phyloP scores from a whole-genome alignment of 2,113 vertebrate species.

The Perognathus longimembris region DNA sequence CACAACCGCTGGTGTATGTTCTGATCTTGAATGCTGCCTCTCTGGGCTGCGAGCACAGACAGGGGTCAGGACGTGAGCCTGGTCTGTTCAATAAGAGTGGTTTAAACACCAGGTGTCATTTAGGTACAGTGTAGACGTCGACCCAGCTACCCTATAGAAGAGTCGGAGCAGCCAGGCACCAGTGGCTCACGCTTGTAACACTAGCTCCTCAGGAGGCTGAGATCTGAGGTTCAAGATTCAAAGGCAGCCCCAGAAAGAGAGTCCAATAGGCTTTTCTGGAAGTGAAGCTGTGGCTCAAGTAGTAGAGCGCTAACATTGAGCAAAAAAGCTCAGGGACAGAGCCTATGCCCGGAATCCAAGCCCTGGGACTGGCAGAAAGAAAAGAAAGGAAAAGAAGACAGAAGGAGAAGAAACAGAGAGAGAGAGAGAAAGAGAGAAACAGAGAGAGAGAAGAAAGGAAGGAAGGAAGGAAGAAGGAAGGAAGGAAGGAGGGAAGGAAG shows the following conservation, averaged over 20 bases:
- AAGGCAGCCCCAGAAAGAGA: no score
- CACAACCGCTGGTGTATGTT: not conserved
- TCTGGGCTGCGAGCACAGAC: not conserved
- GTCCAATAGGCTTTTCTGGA: no score
- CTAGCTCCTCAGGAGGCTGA: no score
- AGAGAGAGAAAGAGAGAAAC: not conserved
- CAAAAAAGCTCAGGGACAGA: no score
- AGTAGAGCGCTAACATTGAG: no score
- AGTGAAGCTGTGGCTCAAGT: no score
- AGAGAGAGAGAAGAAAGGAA: not conserved
- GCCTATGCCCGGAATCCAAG: no score
- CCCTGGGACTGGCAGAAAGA: no score
- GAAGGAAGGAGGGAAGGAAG: no score
- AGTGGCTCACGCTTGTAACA: no score
- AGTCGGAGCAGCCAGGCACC: no score
- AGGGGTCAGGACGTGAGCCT: rapidly evolving
- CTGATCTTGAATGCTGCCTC: not conserved
- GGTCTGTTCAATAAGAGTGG: not conserved
- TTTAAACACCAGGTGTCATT: not conserved
- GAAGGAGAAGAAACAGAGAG: not conserved
- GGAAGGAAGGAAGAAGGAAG: not conserved
- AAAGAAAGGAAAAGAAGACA: no score
- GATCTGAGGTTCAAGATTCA: not conserved
- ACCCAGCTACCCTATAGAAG: rapidly evolving
- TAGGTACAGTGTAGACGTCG: rapidly evolving